Base-by-base conservation (phyloP, 2,797 vertebrate genomes). In the Cossypha heuglini region DNA sequence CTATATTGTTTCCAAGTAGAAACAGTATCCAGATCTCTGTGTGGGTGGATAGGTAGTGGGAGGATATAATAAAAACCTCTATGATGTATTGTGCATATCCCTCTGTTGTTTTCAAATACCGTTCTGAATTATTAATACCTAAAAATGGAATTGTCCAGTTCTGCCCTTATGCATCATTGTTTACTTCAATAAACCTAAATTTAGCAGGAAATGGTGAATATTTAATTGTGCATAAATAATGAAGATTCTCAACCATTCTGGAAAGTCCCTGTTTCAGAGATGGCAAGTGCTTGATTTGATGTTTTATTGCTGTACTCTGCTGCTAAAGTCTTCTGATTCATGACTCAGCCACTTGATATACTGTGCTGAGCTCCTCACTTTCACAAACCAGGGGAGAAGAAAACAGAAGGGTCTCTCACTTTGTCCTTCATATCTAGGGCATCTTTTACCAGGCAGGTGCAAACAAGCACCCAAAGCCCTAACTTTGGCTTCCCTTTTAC, bases 71-170 rank as follows among this genome's bases (percentile, higher is more conserved):
- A 94, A 96, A 95, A 94, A 83, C 37, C 38, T 80, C 73, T 81
- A 33, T 86, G 93, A 96, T 94, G 91, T 69, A 81, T 58, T 68
- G 78, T 94, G 93, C 77, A 62, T 73, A 94, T 78, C 37, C 51
- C 76, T 88, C 91, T 69, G 62, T 82, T 95, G 86, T 86, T 97
- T 97, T 94, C 82, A 95, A 96, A 96, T 93, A 88, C 0, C 20
- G 43, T 42, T 81, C 82, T 96, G 91, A 96, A 96, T 97, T 94
- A 96, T 97, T 97, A 96, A 96, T 95, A 90, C 19, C 55, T 87
- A 85, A 93, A 94, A 94, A 96, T 88, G 33, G 63, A 95, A 73
- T 86, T 91, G 96, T 95, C 94, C 96, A 59, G 88, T 62, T 91
- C 85, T 94, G 66, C 87, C 57, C 76, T 90, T 76, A 91, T 81